Percentiles rank a stretch among this genome's conserved stretches.
Evolutionary conservation across 23 tunicate genomes (phyloP).

Genomic region (Styela plicata): DNA sequence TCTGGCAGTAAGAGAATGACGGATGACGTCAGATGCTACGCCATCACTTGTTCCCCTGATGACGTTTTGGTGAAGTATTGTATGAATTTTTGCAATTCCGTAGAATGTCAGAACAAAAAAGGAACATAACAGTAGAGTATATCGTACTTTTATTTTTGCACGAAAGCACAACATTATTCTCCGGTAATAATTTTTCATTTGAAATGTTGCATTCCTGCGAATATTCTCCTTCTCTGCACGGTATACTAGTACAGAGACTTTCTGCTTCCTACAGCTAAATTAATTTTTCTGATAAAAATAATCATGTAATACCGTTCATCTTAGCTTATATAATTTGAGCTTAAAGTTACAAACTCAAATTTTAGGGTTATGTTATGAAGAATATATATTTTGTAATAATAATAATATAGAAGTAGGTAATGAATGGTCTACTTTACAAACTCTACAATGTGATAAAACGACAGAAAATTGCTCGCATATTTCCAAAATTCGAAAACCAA

Average conservation of each 20-base stretch:
- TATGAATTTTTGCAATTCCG: neutral
- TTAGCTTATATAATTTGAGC: no score
- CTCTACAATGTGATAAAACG: no score
- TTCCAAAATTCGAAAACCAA: no score
- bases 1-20: conserved; percentile 5
- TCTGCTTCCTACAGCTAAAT: no score
- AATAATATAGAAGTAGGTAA: no score
- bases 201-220: neutral
- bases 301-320: no score
- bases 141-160: conserved; percentile 18
- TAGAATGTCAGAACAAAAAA: neutral
- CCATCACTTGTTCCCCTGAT: neutral
- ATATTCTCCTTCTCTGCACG: neutral
- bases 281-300: no score
- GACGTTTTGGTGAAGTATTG: neutral
- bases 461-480: no score
- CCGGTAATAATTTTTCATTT: neutral
- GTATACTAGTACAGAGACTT: neutral
- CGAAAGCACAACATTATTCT: conserved; percentile 7
- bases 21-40: conserved; percentile 11
- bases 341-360: no score
- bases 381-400: no score
- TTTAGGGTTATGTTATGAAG: no score
- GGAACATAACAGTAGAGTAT: neutral
- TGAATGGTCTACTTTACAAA: no score